Percentiles rank a stretch among this genome's conserved stretches.
phyloP scores from a whole-genome alignment of 2,113 vertebrate species.

The Lontra canadensis region DNA sequence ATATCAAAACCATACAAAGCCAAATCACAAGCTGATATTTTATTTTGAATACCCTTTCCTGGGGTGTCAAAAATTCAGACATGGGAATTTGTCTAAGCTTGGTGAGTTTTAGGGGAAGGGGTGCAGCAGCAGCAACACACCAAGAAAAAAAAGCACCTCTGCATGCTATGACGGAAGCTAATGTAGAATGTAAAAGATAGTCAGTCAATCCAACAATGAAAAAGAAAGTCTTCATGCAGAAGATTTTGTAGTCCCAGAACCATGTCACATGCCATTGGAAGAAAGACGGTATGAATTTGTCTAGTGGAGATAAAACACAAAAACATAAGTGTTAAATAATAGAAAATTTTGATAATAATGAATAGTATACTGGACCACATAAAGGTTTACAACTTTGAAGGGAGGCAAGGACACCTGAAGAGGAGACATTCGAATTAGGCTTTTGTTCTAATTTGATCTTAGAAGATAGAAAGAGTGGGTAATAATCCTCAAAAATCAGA shows the following conservation, averaged over 20 bases:
- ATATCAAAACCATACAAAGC: background rate
- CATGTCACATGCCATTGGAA: background rate
- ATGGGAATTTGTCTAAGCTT: background rate
- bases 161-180: background rate
- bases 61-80: background rate
- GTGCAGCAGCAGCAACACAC: background rate
- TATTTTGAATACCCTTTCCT: background rate
- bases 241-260: background rate
- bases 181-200: background rate
- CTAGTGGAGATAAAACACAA: background rate
- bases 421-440: background rate
- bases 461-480: background rate
- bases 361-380: background rate
- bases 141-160: background rate
- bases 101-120: background rate
- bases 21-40: background rate
- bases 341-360: slow-evolving; percentile 3
- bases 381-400: background rate
- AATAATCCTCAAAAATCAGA: background rate
- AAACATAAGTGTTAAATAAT: background rate
- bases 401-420: background rate
- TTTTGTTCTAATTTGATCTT: background rate
- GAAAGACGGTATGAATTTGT: background rate
- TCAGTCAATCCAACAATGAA: background rate
- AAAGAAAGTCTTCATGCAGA: background rate